Evolutionary conservation across 2,888 invertebrate species (phyloP).

Genomic region (Plebejus argus): DNA sequence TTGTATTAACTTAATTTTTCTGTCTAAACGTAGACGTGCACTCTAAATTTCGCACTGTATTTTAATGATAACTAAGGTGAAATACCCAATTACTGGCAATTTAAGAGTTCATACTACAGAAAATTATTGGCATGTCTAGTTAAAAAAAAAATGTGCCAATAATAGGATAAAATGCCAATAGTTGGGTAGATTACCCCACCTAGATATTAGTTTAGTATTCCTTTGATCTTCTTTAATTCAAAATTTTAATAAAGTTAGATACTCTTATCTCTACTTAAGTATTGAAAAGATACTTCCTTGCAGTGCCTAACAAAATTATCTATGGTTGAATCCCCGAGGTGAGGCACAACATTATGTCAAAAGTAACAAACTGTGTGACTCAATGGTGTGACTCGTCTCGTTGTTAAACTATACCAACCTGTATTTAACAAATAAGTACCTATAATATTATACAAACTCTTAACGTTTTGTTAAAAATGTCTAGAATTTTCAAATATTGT

Average conservation of each 20-base stretch:
- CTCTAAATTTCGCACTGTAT: background rate
- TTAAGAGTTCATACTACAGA: no score
- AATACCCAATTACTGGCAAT: background rate
- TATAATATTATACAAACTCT: background rate
- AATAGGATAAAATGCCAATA: background rate
- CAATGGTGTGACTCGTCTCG: background rate
- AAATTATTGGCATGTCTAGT: no score
- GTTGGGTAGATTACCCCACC: background rate
- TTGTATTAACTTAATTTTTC: background rate
- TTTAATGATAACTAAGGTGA: background rate
- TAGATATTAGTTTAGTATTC: background rate
- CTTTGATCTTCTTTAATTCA: background rate
- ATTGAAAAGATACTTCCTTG: background rate
- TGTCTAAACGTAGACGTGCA: background rate
- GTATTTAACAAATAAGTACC: background rate
- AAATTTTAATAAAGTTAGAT: background rate
- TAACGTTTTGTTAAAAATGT: background rate
- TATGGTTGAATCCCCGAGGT: background rate
- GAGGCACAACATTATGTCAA: background rate
- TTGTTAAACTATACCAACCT: background rate
- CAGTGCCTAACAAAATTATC: conserved; percentile 3
- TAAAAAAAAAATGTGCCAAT: background rate
- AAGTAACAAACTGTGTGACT: no score
- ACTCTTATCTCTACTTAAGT: no score
- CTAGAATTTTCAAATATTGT: background rate